Evolutionary conservation across 2,113 vertebrate genomes (phyloP).

Genomic region (Thymallus thymallus): DNA sequence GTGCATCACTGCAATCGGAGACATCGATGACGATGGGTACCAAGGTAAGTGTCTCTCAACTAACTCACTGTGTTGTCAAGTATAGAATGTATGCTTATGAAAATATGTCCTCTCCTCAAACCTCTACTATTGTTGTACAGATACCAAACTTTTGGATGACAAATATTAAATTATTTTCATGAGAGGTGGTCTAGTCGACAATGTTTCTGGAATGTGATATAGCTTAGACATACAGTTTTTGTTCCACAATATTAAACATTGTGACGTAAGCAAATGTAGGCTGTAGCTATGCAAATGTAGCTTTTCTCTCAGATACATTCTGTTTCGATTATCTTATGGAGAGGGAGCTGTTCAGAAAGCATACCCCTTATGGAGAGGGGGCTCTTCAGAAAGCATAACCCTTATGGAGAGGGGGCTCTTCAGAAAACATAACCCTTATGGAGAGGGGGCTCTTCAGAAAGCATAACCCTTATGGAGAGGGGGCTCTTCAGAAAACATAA

Average conservation of each 20-base stretch:
- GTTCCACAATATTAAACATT: slow-evolving; percentile 13
- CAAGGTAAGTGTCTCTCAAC: slow-evolving; percentile 76
- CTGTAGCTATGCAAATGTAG: slow-evolving; percentile 4
- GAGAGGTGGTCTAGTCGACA: neutral
- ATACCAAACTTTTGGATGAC: neutral
- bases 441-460: slow-evolving; percentile 21
- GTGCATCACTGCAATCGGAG: slow-evolving; percentile 83
- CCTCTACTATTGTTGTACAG: no score
- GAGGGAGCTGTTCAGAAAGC: slow-evolving; percentile 15
- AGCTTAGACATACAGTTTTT: slow-evolving; percentile 14
- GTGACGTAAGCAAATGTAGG: slow-evolving; percentile 5
- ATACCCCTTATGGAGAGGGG: no score
- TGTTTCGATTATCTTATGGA: slow-evolving; percentile 35
- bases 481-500: slow-evolving; percentile 20
- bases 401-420: no score
- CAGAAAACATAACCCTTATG: slow-evolving; percentile 23
- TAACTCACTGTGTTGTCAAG: neutral
- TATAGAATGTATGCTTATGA: no score
- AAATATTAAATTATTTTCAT: neutral
- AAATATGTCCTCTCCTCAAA: neutral
- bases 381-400: slow-evolving; percentile 19
- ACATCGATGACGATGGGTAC: slow-evolving; percentile 93
- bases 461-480: no score
- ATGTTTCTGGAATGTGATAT: slow-evolving; percentile 1
- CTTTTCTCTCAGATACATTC: slow-evolving; percentile 37